These are phyloP conservation scores for Platyura marginata DNA, from an alignment of 1,140 invertebrate genomes.

Conservation along the genomic window DNA sequence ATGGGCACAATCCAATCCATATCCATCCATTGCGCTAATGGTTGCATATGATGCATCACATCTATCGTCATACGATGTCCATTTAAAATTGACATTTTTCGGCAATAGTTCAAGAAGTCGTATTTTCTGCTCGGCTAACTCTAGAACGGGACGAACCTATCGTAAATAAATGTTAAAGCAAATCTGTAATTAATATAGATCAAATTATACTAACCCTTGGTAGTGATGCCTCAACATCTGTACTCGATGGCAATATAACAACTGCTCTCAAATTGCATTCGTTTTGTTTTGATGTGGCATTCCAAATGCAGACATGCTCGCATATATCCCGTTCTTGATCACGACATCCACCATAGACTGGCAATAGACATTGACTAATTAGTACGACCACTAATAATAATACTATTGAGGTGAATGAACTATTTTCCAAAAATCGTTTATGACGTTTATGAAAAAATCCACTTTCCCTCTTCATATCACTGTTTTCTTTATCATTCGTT, in stretches of 20 bases:
- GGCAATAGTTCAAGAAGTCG: conserved; percentile 29
- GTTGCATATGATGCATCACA: conserved; percentile 49
- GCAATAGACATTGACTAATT: too few relatives aligned
- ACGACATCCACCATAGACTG: conserved; percentile 13
- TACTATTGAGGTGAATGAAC: too few relatives aligned
- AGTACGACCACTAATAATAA: too few relatives aligned
- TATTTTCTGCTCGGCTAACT: conserved; percentile 33
- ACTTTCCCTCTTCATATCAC: too few relatives aligned
- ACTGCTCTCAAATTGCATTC: conserved; percentile 32
- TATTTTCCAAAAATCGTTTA: too few relatives aligned
- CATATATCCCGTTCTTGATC: conserved; percentile 25
- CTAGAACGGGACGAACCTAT: conserved; percentile 32
- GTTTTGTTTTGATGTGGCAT: conserved; percentile 7
- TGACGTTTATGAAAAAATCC: too few relatives aligned
- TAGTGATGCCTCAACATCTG: conserved; percentile 28
- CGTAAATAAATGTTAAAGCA: too few relatives aligned
- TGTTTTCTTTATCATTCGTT: too few relatives aligned
- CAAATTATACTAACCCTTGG: conserved; percentile 19
- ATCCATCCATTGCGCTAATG: conserved; percentile 44
- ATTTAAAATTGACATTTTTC: conserved; percentile 31
- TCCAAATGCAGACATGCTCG: conserved; percentile 26
- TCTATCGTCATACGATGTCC: conserved; percentile 39
- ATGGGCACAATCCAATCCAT: conserved; percentile 42
- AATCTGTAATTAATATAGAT: background rate
- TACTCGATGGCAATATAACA: conserved; percentile 31